These are phyloP conservation scores for Taxidea taxus DNA, from an alignment of 2,113 vertebrate species.

Conservation along the genomic window DNA sequence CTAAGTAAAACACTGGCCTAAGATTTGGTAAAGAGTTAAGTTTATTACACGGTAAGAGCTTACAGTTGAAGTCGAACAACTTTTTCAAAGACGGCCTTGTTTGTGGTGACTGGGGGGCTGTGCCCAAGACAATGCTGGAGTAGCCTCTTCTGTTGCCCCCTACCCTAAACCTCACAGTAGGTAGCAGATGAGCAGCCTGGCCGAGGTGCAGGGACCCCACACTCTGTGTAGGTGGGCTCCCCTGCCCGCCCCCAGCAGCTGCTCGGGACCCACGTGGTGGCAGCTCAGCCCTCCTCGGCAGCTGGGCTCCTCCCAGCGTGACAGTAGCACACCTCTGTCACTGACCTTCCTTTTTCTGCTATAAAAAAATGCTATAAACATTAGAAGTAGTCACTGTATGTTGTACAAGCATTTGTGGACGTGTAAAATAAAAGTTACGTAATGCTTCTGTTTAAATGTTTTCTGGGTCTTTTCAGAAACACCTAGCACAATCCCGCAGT, in stretches of 20 bases:
- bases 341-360: background rate
- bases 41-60: background rate
- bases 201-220: background rate
- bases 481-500: background rate
- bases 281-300: background rate
- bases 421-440: slow-evolving; percentile 64
- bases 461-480: slow-evolving; percentile 21
- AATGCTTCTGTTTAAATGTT: background rate
- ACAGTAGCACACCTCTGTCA: background rate
- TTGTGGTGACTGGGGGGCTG: background rate
- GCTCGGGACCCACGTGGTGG: background rate
- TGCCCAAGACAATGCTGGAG: background rate
- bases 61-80: background rate
- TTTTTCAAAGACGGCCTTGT: background rate
- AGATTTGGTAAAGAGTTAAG: background rate
- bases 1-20: background rate
- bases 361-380: background rate
- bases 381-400: background rate
- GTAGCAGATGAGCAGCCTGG: background rate
- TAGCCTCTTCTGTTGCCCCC: background rate
- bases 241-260: background rate
- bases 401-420: slow-evolving; percentile 14
- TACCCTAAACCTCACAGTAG: background rate
- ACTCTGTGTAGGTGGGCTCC: rapidly evolving
- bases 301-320: background rate